Evolutionary conservation across 2,113 vertebrate species (phyloP).

Genomic region (Scartelaos histophorus): DNA sequence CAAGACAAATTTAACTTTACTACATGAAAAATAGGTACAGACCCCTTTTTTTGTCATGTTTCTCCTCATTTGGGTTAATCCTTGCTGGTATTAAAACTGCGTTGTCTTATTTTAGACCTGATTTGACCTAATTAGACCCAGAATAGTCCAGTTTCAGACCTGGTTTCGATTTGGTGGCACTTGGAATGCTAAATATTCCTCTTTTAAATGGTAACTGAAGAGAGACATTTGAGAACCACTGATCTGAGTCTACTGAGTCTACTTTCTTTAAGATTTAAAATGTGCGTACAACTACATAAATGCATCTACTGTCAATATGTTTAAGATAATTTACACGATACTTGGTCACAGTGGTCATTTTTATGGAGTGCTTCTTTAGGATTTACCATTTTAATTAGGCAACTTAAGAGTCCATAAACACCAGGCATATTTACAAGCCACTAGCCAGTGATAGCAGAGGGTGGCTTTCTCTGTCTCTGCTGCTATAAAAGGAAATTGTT

Average conservation of each 20-base stretch:
- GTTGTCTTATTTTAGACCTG: neutral
- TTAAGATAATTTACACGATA: neutral
- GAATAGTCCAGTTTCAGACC: neutral
- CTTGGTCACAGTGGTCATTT: neutral
- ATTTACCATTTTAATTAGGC: constrained; percentile 7
- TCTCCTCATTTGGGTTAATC: neutral
- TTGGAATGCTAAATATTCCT: neutral
- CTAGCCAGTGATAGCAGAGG: neutral
- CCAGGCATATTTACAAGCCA: neutral
- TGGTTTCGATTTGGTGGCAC: neutral
- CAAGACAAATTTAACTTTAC: no score
- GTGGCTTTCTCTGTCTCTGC: neutral
- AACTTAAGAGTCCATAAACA: constrained; percentile 2
- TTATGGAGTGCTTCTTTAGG: neutral
- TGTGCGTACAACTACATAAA: neutral
- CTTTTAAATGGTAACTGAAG: neutral
- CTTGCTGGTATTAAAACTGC: neutral
- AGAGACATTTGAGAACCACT: neutral
- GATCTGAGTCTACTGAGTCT: neutral
- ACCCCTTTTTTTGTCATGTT: no score
- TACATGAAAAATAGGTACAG: no score
- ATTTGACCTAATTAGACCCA: neutral
- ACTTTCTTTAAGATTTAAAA: neutral
- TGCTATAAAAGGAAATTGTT: neutral
- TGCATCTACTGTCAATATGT: neutral